Base-by-base conservation (phyloP, 2,113 vertebrate genomes). In the Dasyornis broadbenti region DNA sequence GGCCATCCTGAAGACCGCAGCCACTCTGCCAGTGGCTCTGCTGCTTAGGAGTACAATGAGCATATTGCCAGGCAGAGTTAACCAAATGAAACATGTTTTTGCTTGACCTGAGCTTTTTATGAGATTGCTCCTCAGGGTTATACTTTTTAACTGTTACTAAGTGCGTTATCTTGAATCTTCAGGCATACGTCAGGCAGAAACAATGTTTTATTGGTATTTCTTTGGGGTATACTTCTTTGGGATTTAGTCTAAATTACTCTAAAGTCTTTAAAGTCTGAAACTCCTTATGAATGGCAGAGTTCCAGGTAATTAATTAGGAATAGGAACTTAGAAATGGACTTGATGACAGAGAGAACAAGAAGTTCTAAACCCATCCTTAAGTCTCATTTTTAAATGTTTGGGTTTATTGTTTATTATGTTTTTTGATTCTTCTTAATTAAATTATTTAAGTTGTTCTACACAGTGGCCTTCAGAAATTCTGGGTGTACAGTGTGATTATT, bases 101-200 rank as follows among this genome's bases (percentile, higher is more conserved):
- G 86, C 91, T 84, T 95, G 91, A 92, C 77, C 57, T 75, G 75
- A 72, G 50, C 10, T 49, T 86, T 95, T 96, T 84, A 87, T 87
- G 77, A 75, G 83, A 59, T 84, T 78, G 16, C 18, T 95, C 80
- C 89, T 91, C 65, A 56, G 92, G 91, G 83, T 94, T 95, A 44
- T 86, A 45, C 17, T 72, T 96, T 92, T 91, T 50, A 84, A 68
- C 69, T 89, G 15, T 82, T 92, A 21, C 69, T 91, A 82, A 66
- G 76, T 28, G 21, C 3, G 2, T 82, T 96, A 87, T 95, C 86
- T 96, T 76, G 85, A 72, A 92, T 94, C 70, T 95, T 91, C 54
- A 82, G 78, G 77, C 50, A 11, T 61, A 57, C 6, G 5, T 89
- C 81, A 89, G 61, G 66, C 57, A 86, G 83, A 64, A 95, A 54